phyloP scores from a whole-genome alignment of 2,113 vertebrate genomes.

The Scalopus aquaticus region DNA sequence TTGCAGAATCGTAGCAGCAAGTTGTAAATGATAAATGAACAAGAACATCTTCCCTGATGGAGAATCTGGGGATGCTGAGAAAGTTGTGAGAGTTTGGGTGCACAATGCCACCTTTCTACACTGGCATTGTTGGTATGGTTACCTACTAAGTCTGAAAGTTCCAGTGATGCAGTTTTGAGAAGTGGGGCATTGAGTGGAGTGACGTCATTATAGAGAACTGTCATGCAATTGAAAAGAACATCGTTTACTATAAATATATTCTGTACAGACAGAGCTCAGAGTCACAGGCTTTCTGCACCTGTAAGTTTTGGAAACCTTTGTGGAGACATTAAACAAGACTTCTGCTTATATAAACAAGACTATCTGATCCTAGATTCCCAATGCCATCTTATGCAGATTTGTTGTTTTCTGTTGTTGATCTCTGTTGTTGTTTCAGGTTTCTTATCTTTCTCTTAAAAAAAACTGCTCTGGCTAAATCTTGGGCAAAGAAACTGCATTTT shows the following conservation, averaged over 20 bases:
- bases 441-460: conserved; percentile 41
- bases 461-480: conserved; percentile 17
- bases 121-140: neutral
- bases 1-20: neutral
- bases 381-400: neutral
- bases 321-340: neutral
- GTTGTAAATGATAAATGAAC: conserved; percentile 42
- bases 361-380: neutral
- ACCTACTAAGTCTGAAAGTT: neutral
- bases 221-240: neutral
- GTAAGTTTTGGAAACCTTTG: neutral
- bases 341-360: neutral
- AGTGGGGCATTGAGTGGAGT: neutral
- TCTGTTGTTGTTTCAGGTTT: conserved; percentile 3
- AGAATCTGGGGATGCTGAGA: neutral
- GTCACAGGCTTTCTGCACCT: neutral
- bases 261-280: neutral
- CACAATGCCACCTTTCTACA: neutral
- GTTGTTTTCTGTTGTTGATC: neutral
- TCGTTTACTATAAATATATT: neutral
- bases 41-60: neutral
- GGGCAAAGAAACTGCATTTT: neutral
- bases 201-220: neutral
- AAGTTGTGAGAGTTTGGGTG: neutral
- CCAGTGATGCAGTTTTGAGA: neutral